Percentiles rank a stretch among this genome's conserved stretches.
phyloP scores from a whole-genome alignment of 2,113 vertebrate genomes.

The Pica pica region DNA sequence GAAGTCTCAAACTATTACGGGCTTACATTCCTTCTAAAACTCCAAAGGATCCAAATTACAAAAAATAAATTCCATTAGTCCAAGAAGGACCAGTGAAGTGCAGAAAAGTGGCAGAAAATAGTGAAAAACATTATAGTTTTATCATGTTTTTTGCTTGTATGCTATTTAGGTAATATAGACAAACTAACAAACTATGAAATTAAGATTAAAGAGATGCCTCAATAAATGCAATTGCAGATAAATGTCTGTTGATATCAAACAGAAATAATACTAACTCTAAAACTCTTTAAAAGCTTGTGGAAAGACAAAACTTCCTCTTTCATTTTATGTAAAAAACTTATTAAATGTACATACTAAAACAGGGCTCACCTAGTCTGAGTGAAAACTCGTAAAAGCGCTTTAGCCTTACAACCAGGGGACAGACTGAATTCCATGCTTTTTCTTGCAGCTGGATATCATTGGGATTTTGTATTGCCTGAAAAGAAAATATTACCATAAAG shows the following conservation, averaged over 20 bases:
- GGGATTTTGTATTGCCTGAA: slow-evolving; percentile 96
- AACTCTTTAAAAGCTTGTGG: background rate
- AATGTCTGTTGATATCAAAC: background rate
- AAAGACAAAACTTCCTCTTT: background rate
- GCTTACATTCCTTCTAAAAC: background rate
- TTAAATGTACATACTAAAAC: background rate
- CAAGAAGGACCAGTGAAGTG: background rate
- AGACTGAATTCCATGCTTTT: slow-evolving; percentile 94
- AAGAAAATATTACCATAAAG: slow-evolving; percentile 1
- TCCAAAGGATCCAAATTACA: background rate
- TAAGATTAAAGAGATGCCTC: background rate
- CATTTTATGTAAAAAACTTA: background rate
- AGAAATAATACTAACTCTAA: background rate
- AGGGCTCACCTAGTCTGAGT: slow-evolving; percentile 83
- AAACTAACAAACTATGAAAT: background rate
- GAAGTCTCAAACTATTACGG: background rate
- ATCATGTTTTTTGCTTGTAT: background rate
- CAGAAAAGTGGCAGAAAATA: background rate
- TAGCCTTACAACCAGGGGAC: slow-evolving; percentile 92
- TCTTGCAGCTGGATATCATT: slow-evolving; percentile 90
- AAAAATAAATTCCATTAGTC: background rate
- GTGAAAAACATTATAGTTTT: background rate
- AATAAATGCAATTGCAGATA: background rate
- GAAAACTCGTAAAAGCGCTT: slow-evolving; percentile 98
- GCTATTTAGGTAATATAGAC: background rate